Conservation (phyloP, 2,888 invertebrate species). For the Polyploca ridens region DNA sequence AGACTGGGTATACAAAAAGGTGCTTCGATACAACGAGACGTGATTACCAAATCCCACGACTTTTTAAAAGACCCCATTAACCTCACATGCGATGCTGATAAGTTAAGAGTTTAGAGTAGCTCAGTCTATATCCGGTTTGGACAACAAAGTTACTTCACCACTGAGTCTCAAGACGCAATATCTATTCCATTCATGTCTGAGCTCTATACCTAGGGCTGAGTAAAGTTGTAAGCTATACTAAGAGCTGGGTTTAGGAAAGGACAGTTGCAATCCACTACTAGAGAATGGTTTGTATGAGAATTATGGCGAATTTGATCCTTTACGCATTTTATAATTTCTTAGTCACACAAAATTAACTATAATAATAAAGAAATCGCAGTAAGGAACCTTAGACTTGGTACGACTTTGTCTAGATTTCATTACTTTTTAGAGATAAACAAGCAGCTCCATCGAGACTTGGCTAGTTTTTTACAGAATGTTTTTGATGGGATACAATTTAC, state of each 20-base stretch:
- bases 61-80: conserved; percentile 12
- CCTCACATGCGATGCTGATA: conserved; percentile 13
- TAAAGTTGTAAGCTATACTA: conserved; percentile 17
- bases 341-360: too few relatives aligned
- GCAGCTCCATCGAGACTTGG: too few relatives aligned
- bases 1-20: neutral
- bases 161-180: conserved; percentile 49
- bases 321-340: neutral
- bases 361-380: too few relatives aligned
- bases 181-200: conserved; percentile 53
- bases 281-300: neutral
- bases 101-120: conserved; percentile 16
- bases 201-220: conserved; percentile 24
- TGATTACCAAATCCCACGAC: conserved; percentile 21
- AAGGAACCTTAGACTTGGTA: too few relatives aligned
- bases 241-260: neutral
- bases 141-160: conserved; percentile 51
- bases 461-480: too few relatives aligned
- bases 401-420: too few relatives aligned
- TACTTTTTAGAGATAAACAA: too few relatives aligned
- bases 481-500: too few relatives aligned
- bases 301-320: neutral
- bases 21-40: neutral
- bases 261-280: neutral
- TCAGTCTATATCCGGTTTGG: conserved; percentile 39